Conservation (phyloP, 2,797 vertebrate species). For the Oreochromis grahami region DNA sequence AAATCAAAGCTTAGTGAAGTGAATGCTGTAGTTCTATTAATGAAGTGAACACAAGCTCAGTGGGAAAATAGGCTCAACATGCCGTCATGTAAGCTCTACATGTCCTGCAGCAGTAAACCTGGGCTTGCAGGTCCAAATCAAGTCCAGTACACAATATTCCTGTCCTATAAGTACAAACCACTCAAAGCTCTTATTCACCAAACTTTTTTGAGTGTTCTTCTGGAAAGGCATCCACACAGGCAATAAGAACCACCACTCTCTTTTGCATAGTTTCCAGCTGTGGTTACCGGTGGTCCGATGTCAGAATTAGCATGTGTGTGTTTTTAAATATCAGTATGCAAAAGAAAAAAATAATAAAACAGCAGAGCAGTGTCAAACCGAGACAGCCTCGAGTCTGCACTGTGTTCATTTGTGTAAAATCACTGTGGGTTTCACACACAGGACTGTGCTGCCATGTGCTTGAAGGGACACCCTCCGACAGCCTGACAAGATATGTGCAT, state of each 20-base stretch:
- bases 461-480: slow-evolving; percentile 17
- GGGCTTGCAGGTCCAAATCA: background rate
- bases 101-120: background rate
- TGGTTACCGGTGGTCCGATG: slow-evolving; percentile 1
- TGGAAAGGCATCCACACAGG: slow-evolving; percentile 16
- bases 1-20: background rate
- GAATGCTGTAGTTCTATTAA: background rate
- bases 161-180: slow-evolving; percentile 29
- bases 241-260: slow-evolving; percentile 14
- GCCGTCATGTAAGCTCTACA: background rate
- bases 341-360: background rate
- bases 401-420: slow-evolving; percentile 10
- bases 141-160: background rate
- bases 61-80: background rate
- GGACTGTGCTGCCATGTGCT: background rate
- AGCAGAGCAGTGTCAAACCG: background rate
- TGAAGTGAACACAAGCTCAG: background rate
- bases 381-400: background rate
- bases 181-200: slow-evolving; percentile 8
- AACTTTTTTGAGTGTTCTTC: background rate
- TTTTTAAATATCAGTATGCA: background rate
- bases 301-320: background rate
- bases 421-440: background rate
- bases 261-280: slow-evolving; percentile 47
- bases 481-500: slow-evolving; percentile 53